A percentile compares a stretch with the other conserved stretches of the same genome.
phyloP scores from a whole-genome alignment of 1,140 invertebrate genomes.

The Phenacoccus solenopsis region DNA sequence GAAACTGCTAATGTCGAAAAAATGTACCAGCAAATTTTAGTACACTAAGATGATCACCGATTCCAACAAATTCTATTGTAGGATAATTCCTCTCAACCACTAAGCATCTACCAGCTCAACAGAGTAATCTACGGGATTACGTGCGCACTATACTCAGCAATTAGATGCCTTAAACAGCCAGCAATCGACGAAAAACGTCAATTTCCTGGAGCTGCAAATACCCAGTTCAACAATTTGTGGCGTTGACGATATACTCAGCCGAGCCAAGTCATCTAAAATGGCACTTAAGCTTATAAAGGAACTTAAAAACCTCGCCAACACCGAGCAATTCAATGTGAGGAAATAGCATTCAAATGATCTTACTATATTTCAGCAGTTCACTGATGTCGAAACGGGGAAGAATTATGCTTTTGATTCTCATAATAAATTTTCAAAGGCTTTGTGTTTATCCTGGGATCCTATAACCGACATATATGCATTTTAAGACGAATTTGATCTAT shows the following conservation, averaged over 20 bases:
- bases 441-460: not conserved
- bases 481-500: not conserved
- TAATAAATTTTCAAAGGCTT: not conserved
- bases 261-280: no score
- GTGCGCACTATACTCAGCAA: no score
- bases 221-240: no score
- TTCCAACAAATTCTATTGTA: slow-evolving; percentile 34
- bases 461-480: not conserved
- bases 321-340: slow-evolving; percentile 25
- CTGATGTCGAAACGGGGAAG: not conserved
- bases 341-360: slow-evolving; percentile 25
- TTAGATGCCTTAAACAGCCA: no score
- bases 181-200: no score
- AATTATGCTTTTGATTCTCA: not conserved
- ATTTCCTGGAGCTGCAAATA: no score
- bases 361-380: not conserved
- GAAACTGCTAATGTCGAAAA: slow-evolving; percentile 32
- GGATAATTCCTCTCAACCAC: slow-evolving; percentile 22
- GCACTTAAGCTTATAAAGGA: no score
- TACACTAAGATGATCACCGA: slow-evolving; percentile 24
- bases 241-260: no score
- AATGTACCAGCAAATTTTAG: slow-evolving; percentile 32
- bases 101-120: slow-evolving; percentile 7
- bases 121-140: no score
- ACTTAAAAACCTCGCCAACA: slow-evolving; percentile 20